Percentiles rank a stretch among this genome's conserved stretches.
Evolutionary conservation across 2,113 vertebrate species (phyloP).

Genomic region (Oplegnathus fasciatus): DNA sequence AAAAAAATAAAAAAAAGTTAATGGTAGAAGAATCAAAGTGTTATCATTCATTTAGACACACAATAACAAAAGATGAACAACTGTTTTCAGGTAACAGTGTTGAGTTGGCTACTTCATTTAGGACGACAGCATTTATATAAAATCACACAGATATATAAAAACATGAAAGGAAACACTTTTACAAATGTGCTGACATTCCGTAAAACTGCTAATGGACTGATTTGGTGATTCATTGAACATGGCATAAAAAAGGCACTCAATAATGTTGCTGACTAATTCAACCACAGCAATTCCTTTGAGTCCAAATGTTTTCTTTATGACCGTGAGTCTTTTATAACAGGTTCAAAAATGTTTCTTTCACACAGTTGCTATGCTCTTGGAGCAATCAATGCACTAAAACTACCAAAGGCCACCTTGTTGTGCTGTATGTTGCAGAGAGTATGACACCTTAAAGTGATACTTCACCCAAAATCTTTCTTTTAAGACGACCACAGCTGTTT

Average conservation of each 20-base stretch:
- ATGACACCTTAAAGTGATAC: not conserved
- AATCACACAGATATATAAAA: slow-evolving; percentile 65
- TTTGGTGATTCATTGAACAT: slow-evolving; percentile 53
- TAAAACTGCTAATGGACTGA: slow-evolving; percentile 42
- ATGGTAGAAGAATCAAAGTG: slow-evolving; percentile 60
- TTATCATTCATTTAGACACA: slow-evolving; percentile 64
- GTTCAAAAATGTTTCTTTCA: slow-evolving; percentile 13
- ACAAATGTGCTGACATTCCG: slow-evolving; percentile 56
- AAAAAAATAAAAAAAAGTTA: slow-evolving; percentile 62
- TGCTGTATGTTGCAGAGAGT: not conserved
- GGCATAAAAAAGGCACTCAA: slow-evolving; percentile 18
- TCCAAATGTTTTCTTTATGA: slow-evolving; percentile 19
- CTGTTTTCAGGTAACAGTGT: slow-evolving; percentile 79
- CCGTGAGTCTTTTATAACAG: slow-evolving; percentile 12
- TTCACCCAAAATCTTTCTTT: slow-evolving; percentile 11
- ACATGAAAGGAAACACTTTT: slow-evolving; percentile 45
- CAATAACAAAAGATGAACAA: slow-evolving; percentile 63
- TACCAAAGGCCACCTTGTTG: not conserved
- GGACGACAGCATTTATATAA: slow-evolving; percentile 70
- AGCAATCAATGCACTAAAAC: slow-evolving; percentile 8
- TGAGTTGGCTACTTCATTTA: slow-evolving; percentile 80
- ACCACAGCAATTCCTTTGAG: slow-evolving; percentile 7
- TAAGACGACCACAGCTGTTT: not conserved
- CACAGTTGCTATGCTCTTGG: slow-evolving; percentile 1
- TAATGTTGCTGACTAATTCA: slow-evolving; percentile 1